A percentile compares a stretch with the other conserved stretches of the same genome.
Conservation (phyloP, 2,888 invertebrate species). For the Ctenicera cuprea region DNA sequence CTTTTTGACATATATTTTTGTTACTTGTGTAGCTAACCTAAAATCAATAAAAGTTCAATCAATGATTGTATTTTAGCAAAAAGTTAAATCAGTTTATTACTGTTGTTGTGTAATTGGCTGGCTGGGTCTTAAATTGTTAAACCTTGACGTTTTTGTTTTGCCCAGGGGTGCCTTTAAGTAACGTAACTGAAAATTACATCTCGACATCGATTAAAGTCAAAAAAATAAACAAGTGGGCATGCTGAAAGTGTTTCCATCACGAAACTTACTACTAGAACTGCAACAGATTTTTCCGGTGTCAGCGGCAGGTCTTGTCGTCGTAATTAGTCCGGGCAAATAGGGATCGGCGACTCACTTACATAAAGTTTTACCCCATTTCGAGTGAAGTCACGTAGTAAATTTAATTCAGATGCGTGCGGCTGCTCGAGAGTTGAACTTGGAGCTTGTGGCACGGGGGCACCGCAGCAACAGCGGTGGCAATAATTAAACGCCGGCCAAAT, state of each 20-base stretch:
- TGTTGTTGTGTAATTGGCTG: too few relatives aligned
- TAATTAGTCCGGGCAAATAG: slow-evolving; percentile 53
- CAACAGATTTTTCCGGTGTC: slow-evolving; percentile 53
- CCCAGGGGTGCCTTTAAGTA: too few relatives aligned
- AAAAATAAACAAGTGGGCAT: too few relatives aligned
- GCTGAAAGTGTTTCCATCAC: neutral
- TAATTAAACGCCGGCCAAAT: slow-evolving; percentile 60
- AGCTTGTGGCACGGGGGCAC: slow-evolving; percentile 46
- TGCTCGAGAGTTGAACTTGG: slow-evolving; percentile 40
- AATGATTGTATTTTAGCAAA: too few relatives aligned
- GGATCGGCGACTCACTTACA: slow-evolving; percentile 54
- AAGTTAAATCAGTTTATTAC: too few relatives aligned
- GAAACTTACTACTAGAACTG: neutral
- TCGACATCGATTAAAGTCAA: too few relatives aligned
- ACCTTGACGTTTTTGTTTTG: too few relatives aligned
- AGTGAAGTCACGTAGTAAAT: slow-evolving; percentile 69
- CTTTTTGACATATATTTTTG: too few relatives aligned
- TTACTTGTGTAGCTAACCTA: too few relatives aligned
- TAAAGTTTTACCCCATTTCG: slow-evolving; percentile 60
- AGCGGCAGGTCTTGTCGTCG: slow-evolving; percentile 49
- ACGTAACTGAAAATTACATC: too few relatives aligned
- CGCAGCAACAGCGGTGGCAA: slow-evolving; percentile 51
- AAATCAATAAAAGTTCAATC: too few relatives aligned
- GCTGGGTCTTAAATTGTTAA: too few relatives aligned
- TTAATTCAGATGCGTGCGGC: slow-evolving; percentile 65